Evolutionary conservation across 37 sponge, comb jelly and placozoan genomes (phyloP), one percentile per base, ranked within the genome.

Genomic region (Cladorhizidae sp.): DNA sequence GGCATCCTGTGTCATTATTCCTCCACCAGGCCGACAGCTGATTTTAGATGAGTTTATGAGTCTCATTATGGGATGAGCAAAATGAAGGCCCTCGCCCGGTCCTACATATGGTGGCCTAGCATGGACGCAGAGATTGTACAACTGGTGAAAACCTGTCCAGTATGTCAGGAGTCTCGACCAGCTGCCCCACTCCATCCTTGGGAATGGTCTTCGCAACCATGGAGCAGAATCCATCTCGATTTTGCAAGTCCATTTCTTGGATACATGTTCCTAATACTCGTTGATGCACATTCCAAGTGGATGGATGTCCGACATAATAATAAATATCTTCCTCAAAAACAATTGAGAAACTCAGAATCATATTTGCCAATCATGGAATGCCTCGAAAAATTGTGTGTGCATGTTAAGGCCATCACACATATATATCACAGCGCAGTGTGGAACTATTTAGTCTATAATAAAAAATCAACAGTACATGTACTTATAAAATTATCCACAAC

Each of bases 251-350:
- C 88, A 32, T 77, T 78, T 36, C 12, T 70, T 31, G 83, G 83
- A 28, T 35, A 70, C n/a, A 72, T 72, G 73, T 88, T 83, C 72
- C 58, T 88, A 64, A 29, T 87, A 3, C 33, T 83, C 15, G 74
- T 77, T 33, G 83, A 82, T 70, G 83, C 89, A 1, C 79, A 83
- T 40, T 76, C 77, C 22, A 81, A 80, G 69, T 87, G 88, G 88
- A 49, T 87, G 69, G 88, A 87, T 43, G 77, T 69, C 8, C n/a
- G n/a, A n/a, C n/a, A n/a, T n/a, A n/a, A n/a, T n/a, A n/a, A n/a
- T n/a, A n/a, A n/a, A n/a, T n/a, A n/a, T n/a, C n/a, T n/a, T n/a
- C n/a, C n/a, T n/a, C n/a, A n/a, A n/a, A n/a, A n/a, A n/a, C n/a
- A n/a, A n/a, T n/a, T n/a, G n/a, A n/a, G n/a, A n/a, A n/a, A n/a